Conservation (phyloP, 2,113 vertebrate genomes). For the Myiopsitta monachus region DNA sequence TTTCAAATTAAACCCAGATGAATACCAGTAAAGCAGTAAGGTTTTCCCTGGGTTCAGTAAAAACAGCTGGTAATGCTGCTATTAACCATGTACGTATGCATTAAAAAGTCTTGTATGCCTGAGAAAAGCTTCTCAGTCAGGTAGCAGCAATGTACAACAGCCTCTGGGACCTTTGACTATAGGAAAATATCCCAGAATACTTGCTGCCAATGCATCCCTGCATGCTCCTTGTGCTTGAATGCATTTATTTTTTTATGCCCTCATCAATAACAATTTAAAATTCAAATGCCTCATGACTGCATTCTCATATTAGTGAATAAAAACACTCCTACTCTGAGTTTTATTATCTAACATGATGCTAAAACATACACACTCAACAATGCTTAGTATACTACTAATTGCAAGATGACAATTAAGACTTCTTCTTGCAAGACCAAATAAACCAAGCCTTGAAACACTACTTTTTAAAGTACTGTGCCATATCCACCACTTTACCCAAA, state of each 20-base stretch:
- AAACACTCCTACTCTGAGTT: background rate
- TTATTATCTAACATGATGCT: background rate
- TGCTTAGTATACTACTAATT: background rate
- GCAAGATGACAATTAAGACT: background rate
- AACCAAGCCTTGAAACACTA: background rate
- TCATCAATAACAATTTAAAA: background rate
- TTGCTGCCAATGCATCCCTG: background rate
- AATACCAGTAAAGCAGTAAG: conserved; percentile 21
- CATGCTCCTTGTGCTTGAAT: background rate
- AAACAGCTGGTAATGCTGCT: conserved; percentile 29
- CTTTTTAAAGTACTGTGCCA: background rate
- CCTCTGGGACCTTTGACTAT: background rate
- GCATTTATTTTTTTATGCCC: background rate
- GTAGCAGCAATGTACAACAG: conserved; percentile 18
- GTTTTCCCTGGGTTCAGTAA: conserved; percentile 26
- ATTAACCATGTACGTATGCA: conserved; percentile 15
- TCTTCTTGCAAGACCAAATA: background rate
- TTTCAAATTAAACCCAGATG: conserved; percentile 53
- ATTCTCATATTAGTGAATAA: background rate
- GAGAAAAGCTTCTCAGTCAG: conserved; percentile 24
- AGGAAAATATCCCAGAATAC: background rate
- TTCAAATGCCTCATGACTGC: background rate
- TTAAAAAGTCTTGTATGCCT: background rate
- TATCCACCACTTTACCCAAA: background rate
- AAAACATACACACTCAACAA: background rate